Evolutionary conservation across 1,140 invertebrate genomes (phyloP).

Genomic region (Chironomus striatipennis): DNA sequence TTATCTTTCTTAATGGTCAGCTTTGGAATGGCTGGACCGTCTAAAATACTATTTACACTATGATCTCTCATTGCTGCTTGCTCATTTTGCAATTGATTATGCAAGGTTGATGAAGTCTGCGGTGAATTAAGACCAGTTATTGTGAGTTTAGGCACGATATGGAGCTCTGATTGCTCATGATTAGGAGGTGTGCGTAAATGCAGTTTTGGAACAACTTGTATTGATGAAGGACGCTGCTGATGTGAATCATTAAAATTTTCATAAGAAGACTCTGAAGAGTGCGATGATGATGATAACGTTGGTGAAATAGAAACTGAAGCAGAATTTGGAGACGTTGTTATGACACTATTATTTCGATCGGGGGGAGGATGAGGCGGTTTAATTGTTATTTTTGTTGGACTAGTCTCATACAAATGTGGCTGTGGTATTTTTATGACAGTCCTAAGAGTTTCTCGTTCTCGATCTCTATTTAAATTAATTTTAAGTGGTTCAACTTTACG

Average conservation of each 20-base stretch:
- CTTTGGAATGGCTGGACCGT: constrained; percentile 33
- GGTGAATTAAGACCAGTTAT: constrained; percentile 19
- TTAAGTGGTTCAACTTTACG: constrained; percentile 30
- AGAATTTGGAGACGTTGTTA: background rate
- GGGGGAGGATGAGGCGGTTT: constrained; percentile 26
- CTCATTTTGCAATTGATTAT: background rate
- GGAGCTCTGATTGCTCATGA: constrained; percentile 11
- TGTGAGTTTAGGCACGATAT: constrained; percentile 18
- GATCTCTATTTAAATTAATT: constrained; percentile 27
- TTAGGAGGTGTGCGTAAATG: background rate
- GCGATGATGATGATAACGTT: constrained; percentile 2
- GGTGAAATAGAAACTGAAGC: background rate
- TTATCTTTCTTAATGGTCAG: constrained; percentile 38
- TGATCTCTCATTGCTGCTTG: constrained; percentile 29
- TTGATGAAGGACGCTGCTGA: constrained; percentile 3
- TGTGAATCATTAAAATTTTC: background rate
- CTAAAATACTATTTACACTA: constrained; percentile 28
- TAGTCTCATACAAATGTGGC: constrained; percentile 21
- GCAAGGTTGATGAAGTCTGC: background rate
- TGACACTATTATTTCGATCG: constrained; percentile 4
- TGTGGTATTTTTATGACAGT: constrained; percentile 24
- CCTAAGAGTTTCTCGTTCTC: constrained; percentile 16
- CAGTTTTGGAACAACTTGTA: background rate
- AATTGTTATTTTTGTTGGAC: constrained; percentile 29
- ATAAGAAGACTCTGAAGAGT: background rate